Conservation (phyloP, 2,888 invertebrate species). For the Hirtodrosophila histrioides region DNA sequence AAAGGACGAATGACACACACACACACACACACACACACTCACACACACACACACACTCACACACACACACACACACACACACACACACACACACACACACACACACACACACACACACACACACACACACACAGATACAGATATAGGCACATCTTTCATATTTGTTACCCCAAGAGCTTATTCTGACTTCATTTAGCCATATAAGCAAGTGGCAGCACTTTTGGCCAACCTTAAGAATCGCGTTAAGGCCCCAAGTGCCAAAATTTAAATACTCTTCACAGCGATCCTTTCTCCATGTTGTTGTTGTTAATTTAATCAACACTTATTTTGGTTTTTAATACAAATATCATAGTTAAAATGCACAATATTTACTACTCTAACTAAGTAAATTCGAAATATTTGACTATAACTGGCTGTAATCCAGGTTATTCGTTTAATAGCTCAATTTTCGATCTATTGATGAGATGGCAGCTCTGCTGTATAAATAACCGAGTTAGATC, state of each 20-base stretch:
- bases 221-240: constrained; percentile 40
- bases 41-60: not conserved
- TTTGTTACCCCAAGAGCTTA: constrained; percentile 17
- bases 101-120: not conserved
- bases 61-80: constrained; percentile 1
- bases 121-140: constrained; percentile 2
- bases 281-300: not conserved
- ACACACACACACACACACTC: constrained; percentile 1
- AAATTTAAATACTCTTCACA: constrained; percentile 44
- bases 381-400: too few relatives aligned
- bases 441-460: too few relatives aligned
- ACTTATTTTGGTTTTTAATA: too few relatives aligned
- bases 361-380: too few relatives aligned
- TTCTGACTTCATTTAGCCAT: constrained; percentile 15
- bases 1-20: constrained; percentile 10
- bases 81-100: constrained; percentile 2
- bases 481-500: too few relatives aligned
- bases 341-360: too few relatives aligned
- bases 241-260: constrained; percentile 42
- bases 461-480: too few relatives aligned
- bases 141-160: constrained; percentile 4
- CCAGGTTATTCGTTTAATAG: too few relatives aligned
- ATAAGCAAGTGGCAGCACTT: constrained; percentile 36
- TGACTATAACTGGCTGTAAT: too few relatives aligned
- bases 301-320: too few relatives aligned